phyloP scores from a whole-genome alignment of 2,888 invertebrate genomes.

The Protonemura montana region DNA sequence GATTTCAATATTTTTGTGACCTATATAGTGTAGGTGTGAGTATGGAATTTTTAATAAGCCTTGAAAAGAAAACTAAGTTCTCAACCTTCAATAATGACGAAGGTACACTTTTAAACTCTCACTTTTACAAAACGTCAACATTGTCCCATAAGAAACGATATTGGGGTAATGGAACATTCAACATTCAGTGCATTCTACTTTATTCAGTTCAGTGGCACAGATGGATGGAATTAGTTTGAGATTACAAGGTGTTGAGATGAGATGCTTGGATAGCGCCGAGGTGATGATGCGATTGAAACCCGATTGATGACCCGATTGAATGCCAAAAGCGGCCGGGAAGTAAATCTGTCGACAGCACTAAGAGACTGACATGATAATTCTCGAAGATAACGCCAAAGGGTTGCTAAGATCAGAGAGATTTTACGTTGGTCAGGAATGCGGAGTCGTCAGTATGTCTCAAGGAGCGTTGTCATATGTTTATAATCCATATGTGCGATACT shows the following conservation, averaged over 20 bases:
- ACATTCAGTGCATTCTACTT: background rate
- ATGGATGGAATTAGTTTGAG: background rate
- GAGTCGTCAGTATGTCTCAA: background rate
- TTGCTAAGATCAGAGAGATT: background rate
- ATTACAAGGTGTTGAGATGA: background rate
- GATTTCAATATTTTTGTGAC: constrained; percentile 29
- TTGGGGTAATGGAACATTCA: background rate
- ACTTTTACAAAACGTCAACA: constrained; percentile 21
- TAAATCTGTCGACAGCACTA: background rate
- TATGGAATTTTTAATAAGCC: constrained; percentile 32
- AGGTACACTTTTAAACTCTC: constrained; percentile 31
- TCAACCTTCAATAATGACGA: constrained; percentile 30
- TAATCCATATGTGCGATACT: too few species aligned
- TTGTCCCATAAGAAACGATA: background rate
- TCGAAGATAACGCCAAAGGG: background rate
- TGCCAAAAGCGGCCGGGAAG: background rate
- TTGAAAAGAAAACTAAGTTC: constrained; percentile 13
- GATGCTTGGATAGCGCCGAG: background rate
- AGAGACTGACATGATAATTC: background rate
- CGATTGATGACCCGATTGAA: background rate
- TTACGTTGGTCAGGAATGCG: background rate
- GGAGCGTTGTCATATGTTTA: too few species aligned
- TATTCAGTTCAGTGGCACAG: background rate
- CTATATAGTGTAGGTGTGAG: constrained; percentile 39
- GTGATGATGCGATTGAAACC: background rate